Conservation (phyloP, 2,888 invertebrate genomes). For the Troides oblongomaculatus region DNA sequence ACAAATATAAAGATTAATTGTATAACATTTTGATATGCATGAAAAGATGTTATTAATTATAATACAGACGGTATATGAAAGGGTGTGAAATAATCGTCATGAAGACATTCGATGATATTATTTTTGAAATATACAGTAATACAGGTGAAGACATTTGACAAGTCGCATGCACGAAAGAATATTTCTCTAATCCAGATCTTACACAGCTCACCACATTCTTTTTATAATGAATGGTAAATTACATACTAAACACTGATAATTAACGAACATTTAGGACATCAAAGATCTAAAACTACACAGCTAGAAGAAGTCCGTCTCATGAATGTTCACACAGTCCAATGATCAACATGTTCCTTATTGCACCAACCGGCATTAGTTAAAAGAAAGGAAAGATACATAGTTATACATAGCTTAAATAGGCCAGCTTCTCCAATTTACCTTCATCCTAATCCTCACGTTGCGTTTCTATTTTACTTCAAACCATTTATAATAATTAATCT, state of each 20-base stretch:
- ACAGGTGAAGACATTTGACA: neutral
- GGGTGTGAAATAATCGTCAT: neutral
- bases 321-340: neutral
- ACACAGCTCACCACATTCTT: neutral
- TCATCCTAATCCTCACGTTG: neutral
- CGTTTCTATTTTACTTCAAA: neutral
- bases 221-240: neutral
- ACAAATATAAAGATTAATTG: neutral
- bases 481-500: neutral
- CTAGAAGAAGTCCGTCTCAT: neutral
- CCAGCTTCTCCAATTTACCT: neutral
- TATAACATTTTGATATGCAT: neutral
- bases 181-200: neutral
- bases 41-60: no score
- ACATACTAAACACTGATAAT: slow-evolving; percentile 19
- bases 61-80: no score
- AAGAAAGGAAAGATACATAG: neutral
- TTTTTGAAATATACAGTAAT: neutral
- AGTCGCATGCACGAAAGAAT: neutral
- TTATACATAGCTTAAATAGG: neutral
- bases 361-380: neutral
- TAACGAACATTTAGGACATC: neutral
- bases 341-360: neutral
- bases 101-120: neutral
- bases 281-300: neutral